Evolutionary conservation across 2,888 invertebrate species (phyloP), one percentile per base, ranked within the genome.

Genomic region (Dasysyrphus tricinctus): DNA sequence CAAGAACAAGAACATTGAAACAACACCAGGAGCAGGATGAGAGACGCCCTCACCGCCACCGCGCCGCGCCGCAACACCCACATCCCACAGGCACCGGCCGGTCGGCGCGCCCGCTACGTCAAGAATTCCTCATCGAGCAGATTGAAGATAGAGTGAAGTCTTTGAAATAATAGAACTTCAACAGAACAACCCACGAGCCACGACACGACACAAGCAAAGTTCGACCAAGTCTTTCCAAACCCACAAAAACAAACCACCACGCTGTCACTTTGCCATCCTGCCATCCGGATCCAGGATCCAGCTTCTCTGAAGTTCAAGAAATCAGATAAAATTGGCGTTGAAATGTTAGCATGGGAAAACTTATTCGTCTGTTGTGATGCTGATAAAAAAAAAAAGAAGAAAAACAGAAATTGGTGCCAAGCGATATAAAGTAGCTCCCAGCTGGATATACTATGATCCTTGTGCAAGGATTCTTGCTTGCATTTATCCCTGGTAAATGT

Each of bases 261-360:
- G 54, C 69, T 37, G 67, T 67, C 67, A 67, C 19, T 67, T 37
- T 34, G 34, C 54, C 69, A 39, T 69, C 47, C 65, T 19, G 4
- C 51, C 65, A 67, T 44, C 24, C 49, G 39, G 59, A 61, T 61
- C 24, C 37, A 39, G 69, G 59, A 61, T 61, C 14, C 37, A 39
- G 69, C 49, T 74, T 44, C 51, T 61, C 44, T 24, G 39, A 74
- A 69, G 42, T 75, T 72, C 51, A 70, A 80, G 80, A 76, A 80
- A 84, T 84, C 84, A 75, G 84, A 84, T 84, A 76, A 80, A 80
- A 84, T 70, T 84, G 65, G 70, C 73, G 80, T 56, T 80, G 84
- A 84, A 84, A 80, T 84, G 84, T 80, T 80, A 76, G 75, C 75
- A 80, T 75, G 75, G 75, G 42, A 51, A 75, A 80, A 80, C 70